Base-by-base conservation (phyloP, 2,113 vertebrate genomes). In the Trinectes maculatus region DNA sequence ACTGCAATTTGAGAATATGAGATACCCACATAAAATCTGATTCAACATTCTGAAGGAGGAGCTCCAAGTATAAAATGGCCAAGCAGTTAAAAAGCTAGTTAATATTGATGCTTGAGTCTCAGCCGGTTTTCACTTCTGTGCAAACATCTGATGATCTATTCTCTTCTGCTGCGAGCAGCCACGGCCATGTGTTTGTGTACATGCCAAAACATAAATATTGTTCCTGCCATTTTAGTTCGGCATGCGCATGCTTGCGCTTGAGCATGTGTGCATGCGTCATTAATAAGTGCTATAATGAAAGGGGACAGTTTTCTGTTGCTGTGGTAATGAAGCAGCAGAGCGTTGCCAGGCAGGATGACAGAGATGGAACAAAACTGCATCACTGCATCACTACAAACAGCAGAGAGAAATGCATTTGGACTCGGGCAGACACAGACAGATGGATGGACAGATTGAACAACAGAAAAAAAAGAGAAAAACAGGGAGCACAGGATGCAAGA, bases 281-380 rank as follows among this genome's bases (percentile, higher is more conserved):
- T 81, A 82, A 82, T 78, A 80, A 58, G 57, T 47, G 13, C 21
- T 1, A 63, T 75, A 84, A 86, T 80, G 68, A 83, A 74, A 77
- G 68, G 60, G 77, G 80, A 82, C 75, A 62, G 70, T 64, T 76
- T 67, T 56, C 64, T 64, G 82, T 85, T 83, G 79, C 82, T 18
- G 75, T 74, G 77, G 84, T 78, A 82, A 83, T 84, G 72, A 71
- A 78, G 80, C 73, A 65, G 69, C 22, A 22, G 67, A 63, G 75
- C 46, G 48, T 71, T 79, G 56, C 65, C 58, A 64, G 47, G 73
- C 59, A 76, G 26, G 1, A 36, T 42, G 5, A 49, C 24, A 13
- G 51, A 34, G 61, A 74, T 46, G 48, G 48, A 51, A 55, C 56
- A 40, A 26, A 63, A 69, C 60, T 54, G 61, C 54, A 42, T 77